Base-by-base conservation (phyloP, 2,113 vertebrate species). In the Aepyceros melampus region DNA sequence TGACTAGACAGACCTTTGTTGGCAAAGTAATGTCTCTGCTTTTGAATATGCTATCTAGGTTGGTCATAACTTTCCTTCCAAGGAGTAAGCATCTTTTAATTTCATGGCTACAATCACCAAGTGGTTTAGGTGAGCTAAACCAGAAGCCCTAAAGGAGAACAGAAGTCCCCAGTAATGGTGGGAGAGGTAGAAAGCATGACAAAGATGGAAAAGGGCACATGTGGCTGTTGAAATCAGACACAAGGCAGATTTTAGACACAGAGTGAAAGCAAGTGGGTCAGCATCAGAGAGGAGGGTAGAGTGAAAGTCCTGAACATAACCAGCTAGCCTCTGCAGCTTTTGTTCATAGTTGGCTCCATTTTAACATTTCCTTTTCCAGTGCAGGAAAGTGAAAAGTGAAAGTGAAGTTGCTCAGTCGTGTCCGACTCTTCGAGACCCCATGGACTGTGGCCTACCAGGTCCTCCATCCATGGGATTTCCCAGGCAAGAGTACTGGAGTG, bases 211-310 rank as follows among this genome's bases (percentile, higher is more conserved):
- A 89, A 5, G 6, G 3, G 19, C 51, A 12, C 16, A 60, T 33
- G 43, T 64, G 27, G 25, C 47, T 71, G 21, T 16, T 89, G 7
- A 67, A 89, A 89, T 91, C 47, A 95, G 23, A 45, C 36, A 43
- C 47, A 55, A 96, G 71, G 8, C 74, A 87, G 81, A 17, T 76
- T 86, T 78, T 83, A 10, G 43, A 87, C 60, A 43, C 3, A 87
- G 9, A 29, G 3, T 51, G 6, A 89, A 85, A 29, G 17, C 15
- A 64, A 36, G 4, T 3, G 14, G 6, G 19, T 86, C 40, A 64
- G 60, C 93, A 47, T 88, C 31, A 82, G 91, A 74, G 3, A 29
- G 58, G 27, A 62, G 6, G 23, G 8, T 81, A 17, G 11, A 29
- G 64, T 14, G 40, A 56, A 60, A 79, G 23, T 47, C 23, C 86